phyloP scores from a whole-genome alignment of 2,113 vertebrate genomes.

The Ursus arctos region DNA sequence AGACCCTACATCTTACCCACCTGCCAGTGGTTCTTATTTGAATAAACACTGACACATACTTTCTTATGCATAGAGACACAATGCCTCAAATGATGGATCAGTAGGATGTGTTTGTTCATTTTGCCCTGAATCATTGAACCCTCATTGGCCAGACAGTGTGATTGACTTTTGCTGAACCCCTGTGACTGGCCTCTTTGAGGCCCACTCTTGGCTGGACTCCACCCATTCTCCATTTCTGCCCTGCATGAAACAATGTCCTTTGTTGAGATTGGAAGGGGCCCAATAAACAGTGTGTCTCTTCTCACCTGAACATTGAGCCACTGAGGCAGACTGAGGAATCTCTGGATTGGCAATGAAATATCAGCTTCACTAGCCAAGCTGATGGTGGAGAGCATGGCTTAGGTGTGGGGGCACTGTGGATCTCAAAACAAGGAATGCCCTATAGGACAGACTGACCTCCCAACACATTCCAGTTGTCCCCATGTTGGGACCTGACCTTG shows the following conservation, averaged over 20 bases:
- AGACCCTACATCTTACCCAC: not conserved
- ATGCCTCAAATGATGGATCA: not conserved
- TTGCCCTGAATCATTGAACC: not conserved
- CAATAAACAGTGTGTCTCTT: not conserved
- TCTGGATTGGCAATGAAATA: not conserved
- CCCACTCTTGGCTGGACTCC: not conserved
- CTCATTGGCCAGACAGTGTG: not conserved
- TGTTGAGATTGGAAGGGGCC: not conserved
- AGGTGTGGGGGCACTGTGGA: rapidly evolving
- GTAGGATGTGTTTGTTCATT: not conserved
- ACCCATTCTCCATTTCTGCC: not conserved
- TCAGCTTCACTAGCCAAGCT: not conserved
- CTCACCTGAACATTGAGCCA: not conserved
- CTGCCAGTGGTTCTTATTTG: not conserved
- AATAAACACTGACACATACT: not conserved
- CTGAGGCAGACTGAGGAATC: not conserved
- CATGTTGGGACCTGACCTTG: too few relatives aligned
- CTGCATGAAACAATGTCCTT: too few relatives aligned
- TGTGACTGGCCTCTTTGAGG: not conserved
- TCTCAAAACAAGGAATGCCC: not conserved
- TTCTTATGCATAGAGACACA: not conserved
- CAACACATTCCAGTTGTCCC: not conserved
- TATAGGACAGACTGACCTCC: not conserved
- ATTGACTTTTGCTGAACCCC: not conserved
- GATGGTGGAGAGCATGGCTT: not conserved